Evolutionary conservation across 2,797 vertebrate genomes (phyloP), one percentile per base, ranked within the genome.

Genomic region (Falco cherrug): DNA sequence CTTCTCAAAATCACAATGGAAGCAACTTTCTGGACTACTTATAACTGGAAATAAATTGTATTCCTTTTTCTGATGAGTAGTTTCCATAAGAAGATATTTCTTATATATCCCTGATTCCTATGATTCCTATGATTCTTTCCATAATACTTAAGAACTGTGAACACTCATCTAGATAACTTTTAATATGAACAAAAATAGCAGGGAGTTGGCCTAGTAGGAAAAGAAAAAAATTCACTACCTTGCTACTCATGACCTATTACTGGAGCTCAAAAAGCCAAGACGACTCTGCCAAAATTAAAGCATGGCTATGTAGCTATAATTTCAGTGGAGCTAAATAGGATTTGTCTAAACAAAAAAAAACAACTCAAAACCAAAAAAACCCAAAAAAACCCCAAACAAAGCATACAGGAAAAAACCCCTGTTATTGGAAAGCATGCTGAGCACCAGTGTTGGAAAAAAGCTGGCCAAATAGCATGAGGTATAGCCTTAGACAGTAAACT

Each of bases 321-420:
- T 56, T 77, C 7, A 43, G 8, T 47, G 9, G 11, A 56, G 6
- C 8, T 88, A 24, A 8, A 5, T 84, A 47, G 41, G 37, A 45
- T 48, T 45, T 75, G 9, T 33, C 53, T 43, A 43, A 43, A 69
- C 5, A 43, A 39, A 6, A 3, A 17, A 65, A 31, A 14, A 13
- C 4, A 11, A 41, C 6, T 3, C 8, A 69, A 12, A 29, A 13
- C 2, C 5, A 43, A 5, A 3, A 17, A 65, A 31, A 17, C 12
- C 4, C 5, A 5, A 47, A 21, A 48, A 48, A 11, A 48, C 9
- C 19, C 9, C 13, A 8, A 57, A 39, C 4, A 3, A 24, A 51
- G 14, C 14, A 16, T 43, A 35, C 3, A 24, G 4, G 5, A 4
- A 3, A 74, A 35, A 48, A 26, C 1, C 18, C 4, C 5, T 87